Base-by-base conservation (phyloP, 2,113 vertebrate genomes). In the Leptosomus discolor region DNA sequence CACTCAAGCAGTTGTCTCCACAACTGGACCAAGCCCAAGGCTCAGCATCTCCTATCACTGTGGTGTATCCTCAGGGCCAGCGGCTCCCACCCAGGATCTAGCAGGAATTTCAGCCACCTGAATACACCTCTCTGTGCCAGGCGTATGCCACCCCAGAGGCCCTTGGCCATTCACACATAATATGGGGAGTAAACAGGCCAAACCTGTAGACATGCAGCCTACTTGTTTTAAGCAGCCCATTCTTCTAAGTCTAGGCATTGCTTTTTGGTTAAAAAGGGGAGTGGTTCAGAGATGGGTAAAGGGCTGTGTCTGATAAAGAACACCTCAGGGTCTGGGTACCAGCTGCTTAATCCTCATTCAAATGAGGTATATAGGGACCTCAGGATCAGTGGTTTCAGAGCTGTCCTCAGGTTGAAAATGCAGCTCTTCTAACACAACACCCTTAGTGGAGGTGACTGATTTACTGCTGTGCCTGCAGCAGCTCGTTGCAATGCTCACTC, bases 361-460 rank as follows among this genome's bases (percentile, higher is more conserved):
- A 11, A 6, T 2, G 5, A 39, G 9, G 5, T 14, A 12, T 1
- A 14, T 2, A 41, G 16, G 8, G 32, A 26, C 14, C 29, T 43
- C 13, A 1, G 48, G 36, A 17, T 22, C 1, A 2, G 24, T 12
- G 30, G 11, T 56, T 87, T 77, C 90, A 81, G 64, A 67, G 19
- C 46, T 15, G 2, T 12, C 26, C 36, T 60, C 87, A 63, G 37
- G n/a, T 0, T 77, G 58, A 69, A 46, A 24, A 9, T 2, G 17
- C 56, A 75, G 29, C 32, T 57, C 24, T 20, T 69, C 6, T 65
- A 32, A 30, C 0, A 16, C 41, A 73, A 3, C 34, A 22, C 12
- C 20, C 3, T 23, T 24, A 68, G 39, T 67, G 26, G 18, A 79
- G 39, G 15, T 21, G 60, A n/a, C 30, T 60, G 61, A 9, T 27